phyloP scores from a whole-genome alignment of 2,888 invertebrate genomes.

The Drosophila setosimentum region DNA sequence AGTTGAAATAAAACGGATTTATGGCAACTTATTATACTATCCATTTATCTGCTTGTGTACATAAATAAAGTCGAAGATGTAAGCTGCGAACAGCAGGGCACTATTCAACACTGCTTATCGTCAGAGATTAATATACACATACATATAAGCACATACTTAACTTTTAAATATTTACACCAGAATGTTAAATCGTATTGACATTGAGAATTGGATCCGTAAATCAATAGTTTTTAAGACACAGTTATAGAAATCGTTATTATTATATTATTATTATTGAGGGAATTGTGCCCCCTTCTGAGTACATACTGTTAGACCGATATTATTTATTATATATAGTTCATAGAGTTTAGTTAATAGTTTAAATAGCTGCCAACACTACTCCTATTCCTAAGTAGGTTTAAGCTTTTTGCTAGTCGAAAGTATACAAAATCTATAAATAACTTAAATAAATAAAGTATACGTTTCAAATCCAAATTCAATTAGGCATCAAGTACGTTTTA shows the following conservation, averaged over 20 bases:
- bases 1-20: slow-evolving; percentile 84
- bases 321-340: background rate
- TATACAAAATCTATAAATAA: background rate
- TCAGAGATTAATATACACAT: too few species aligned
- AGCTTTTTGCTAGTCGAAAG: too few species aligned
- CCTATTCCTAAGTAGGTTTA: background rate
- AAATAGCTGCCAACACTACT: background rate
- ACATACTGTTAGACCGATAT: background rate
- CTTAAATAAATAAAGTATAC: background rate
- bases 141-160: background rate
- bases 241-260: background rate
- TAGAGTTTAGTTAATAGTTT: background rate
- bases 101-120: background rate
- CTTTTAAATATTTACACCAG: background rate
- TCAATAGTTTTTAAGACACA: background rate
- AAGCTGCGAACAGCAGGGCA: background rate
- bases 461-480: background rate
- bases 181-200: background rate
- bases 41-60: background rate
- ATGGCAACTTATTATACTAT: background rate
- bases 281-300: background rate
- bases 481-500: background rate
- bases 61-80: background rate
- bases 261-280: background rate
- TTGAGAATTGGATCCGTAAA: too few species aligned